Percentiles rank a stretch among this genome's conserved stretches.
Evolutionary conservation across 1,140 invertebrate species (phyloP).

Genomic region (Nasonia longicornis): DNA sequence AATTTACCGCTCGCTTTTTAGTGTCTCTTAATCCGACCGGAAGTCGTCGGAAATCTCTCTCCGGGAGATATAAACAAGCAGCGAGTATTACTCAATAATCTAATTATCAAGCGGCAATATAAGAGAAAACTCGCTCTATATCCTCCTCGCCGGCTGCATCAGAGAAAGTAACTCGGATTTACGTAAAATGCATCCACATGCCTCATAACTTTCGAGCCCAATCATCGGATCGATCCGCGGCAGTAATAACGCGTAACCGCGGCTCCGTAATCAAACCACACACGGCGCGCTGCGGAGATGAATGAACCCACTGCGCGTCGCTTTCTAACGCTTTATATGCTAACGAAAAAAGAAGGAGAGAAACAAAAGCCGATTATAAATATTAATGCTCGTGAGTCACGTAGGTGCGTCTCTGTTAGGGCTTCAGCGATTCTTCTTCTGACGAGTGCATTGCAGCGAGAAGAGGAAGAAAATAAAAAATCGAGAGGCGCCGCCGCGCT

Average conservation of each 20-base stretch:
- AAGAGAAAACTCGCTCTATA: neutral
- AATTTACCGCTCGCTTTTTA: too few species aligned
- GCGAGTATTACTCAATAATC: conserved; percentile 11
- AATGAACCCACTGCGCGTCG: neutral
- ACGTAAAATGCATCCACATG: conserved; percentile 14
- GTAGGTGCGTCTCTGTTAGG: neutral
- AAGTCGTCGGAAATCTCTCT: neutral
- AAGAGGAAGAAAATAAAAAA: neutral
- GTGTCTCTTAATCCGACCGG: too few species aligned
- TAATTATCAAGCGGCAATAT: conserved; percentile 1
- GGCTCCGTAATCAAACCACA: neutral
- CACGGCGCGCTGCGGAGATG: neutral
- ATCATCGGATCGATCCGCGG: neutral
- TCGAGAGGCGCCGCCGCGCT: neutral
- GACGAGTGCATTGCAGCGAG: too few species aligned
- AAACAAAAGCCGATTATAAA: neutral
- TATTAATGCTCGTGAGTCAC: conserved; percentile 5
- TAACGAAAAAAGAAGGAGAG: neutral
- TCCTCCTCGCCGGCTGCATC: neutral
- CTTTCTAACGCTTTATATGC: conserved; percentile 5
- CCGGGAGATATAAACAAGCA: too few species aligned
- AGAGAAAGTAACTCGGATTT: conserved; percentile 12
- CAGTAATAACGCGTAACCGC: neutral
- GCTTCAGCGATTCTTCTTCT: neutral
- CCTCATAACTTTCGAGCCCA: neutral